phyloP scores from a whole-genome alignment of 2,888 invertebrate genomes.

The Luperina testacea region DNA sequence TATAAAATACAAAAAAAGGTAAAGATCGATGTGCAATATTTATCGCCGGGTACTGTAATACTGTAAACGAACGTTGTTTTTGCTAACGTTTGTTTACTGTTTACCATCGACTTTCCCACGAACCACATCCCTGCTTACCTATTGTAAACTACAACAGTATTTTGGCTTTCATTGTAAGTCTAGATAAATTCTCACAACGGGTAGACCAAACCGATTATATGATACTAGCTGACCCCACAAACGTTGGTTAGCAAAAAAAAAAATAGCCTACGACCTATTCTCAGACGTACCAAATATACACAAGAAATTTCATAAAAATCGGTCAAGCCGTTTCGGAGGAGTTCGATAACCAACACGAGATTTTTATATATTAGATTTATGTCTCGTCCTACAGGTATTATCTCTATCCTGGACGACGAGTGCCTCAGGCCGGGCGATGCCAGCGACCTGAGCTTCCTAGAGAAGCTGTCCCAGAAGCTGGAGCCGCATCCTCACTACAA shows the following conservation, averaged over 20 bases:
- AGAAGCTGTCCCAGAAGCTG: slow-evolving; percentile 94
- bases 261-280: no score
- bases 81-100: background rate
- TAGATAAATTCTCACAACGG: background rate
- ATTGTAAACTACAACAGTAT: background rate
- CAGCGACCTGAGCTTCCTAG: slow-evolving; percentile 94
- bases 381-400: slow-evolving; percentile 91
- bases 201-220: background rate
- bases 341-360: no score
- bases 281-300: no score
- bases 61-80: background rate
- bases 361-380: no score
- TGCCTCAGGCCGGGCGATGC: slow-evolving; percentile 97
- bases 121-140: background rate
- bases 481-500: slow-evolving; percentile 95
- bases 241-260: no score
- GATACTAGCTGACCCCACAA: no score
- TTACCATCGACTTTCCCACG: background rate
- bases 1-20: no score
- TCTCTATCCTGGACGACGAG: slow-evolving; percentile 97
- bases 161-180: background rate
- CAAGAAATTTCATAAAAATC: no score
- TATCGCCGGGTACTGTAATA: no score
- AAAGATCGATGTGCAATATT: no score
- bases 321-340: no score